A percentile compares a stretch with the other conserved stretches of the same genome.
phyloP scores from a whole-genome alignment of 2,113 vertebrate species.

The Noctilio leporinus region DNA sequence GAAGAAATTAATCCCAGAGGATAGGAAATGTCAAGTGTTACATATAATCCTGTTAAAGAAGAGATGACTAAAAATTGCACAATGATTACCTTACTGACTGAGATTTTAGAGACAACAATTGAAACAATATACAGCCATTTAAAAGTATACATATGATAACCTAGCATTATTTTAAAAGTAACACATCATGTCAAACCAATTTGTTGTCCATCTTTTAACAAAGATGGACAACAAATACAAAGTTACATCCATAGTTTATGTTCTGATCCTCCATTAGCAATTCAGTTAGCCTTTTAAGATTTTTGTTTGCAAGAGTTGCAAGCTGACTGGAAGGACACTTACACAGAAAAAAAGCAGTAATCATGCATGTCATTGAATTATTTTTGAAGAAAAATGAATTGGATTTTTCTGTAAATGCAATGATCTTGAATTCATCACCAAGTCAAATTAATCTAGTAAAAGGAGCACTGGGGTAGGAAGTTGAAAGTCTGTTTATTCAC shows the following conservation, averaged over 20 bases:
- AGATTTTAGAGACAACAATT: conserved; percentile 33
- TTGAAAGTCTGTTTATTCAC: not conserved
- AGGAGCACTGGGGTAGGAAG: not conserved
- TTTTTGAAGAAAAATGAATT: conserved; percentile 27
- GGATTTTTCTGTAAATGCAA: conserved; percentile 7
- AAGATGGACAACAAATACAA: not conserved
- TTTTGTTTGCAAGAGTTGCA: conserved; percentile 21
- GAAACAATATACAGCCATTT: not conserved
- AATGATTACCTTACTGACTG: not conserved
- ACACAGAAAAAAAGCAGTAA: not conserved
- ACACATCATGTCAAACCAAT: not conserved
- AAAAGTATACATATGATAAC: not conserved
- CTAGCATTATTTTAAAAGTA: conserved; percentile 10
- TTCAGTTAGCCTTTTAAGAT: not conserved
- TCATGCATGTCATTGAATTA: conserved; percentile 1
- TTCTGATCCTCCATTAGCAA: not conserved
- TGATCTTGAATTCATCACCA: not conserved
- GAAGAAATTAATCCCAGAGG: not conserved
- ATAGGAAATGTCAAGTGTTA: conserved; percentile 24
- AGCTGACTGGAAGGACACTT: not conserved
- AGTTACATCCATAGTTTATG: not conserved
- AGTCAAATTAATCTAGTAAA: not conserved
- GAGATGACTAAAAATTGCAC: not conserved
- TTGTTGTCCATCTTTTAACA: conserved; percentile 2
- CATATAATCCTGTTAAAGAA: conserved; percentile 1